Evolutionary conservation across 2,888 invertebrate genomes (phyloP).

Genomic region (Neoaliturus tenellus): DNA sequence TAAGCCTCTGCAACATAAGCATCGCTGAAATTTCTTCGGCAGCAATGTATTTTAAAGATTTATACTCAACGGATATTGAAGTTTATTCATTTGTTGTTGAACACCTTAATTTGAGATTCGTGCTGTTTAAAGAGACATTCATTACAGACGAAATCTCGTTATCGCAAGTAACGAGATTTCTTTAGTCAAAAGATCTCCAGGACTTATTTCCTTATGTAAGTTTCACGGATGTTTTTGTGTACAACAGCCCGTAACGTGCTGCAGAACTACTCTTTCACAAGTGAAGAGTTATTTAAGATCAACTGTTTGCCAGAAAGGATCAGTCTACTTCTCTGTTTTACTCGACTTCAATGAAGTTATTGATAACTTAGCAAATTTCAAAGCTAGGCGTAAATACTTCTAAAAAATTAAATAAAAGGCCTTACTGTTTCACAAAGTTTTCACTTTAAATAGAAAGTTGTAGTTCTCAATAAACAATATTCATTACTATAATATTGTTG

Average conservation of each 20-base stretch:
- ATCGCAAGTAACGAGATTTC: not conserved
- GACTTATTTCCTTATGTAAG: slow-evolving; percentile 22
- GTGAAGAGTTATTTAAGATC: not conserved
- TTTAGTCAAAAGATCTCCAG: slow-evolving; percentile 27
- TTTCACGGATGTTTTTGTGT: slow-evolving; percentile 1
- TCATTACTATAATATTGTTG: too few relatives aligned
- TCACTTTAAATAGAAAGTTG: too few relatives aligned
- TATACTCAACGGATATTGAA: slow-evolving; percentile 47
- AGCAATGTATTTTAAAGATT: slow-evolving; percentile 29
- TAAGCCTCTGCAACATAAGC: slow-evolving; percentile 24
- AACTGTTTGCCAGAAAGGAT: slow-evolving; percentile 5
- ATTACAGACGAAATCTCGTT: slow-evolving; percentile 31
- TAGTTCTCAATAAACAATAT: too few relatives aligned
- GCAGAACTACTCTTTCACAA: not conserved
- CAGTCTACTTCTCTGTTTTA: not conserved
- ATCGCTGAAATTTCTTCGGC: slow-evolving; percentile 13
- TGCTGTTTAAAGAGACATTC: not conserved
- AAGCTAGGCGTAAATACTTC: slow-evolving; percentile 3
- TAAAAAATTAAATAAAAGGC: too few relatives aligned
- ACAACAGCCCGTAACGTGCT: not conserved
- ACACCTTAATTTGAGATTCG: not conserved
- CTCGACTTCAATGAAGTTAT: slow-evolving; percentile 25
- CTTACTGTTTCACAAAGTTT: too few relatives aligned
- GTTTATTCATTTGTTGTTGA: slow-evolving; percentile 29
- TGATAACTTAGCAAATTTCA: not conserved